Evolutionary conservation across 2,888 invertebrate genomes (phyloP).

Genomic region (Eutolmus rufibarbis): DNA sequence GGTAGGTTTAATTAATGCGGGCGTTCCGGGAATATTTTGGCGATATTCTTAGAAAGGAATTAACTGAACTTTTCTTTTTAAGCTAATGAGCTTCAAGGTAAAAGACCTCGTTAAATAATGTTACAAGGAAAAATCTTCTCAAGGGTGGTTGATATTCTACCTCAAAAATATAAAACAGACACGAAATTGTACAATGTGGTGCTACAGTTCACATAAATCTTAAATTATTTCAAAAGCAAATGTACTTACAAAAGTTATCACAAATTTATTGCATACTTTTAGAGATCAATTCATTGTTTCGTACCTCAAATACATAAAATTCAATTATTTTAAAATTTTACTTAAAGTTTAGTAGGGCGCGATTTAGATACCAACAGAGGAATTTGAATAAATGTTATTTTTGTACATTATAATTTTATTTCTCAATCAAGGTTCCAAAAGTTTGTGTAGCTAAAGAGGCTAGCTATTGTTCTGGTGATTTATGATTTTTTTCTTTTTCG

Average conservation of each 20-base stretch:
- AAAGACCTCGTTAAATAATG: not conserved
- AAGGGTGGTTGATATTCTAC: not conserved
- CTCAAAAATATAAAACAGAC: not conserved
- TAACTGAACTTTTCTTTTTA: not conserved
- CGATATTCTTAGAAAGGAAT: not conserved
- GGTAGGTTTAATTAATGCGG: not conserved
- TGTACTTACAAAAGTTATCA: not conserved
- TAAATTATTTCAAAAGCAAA: not conserved
- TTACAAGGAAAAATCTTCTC: not conserved
- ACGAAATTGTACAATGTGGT: not conserved
- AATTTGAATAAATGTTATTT: too few species aligned
- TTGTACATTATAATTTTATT: too few species aligned
- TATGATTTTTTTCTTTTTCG: too few species aligned
- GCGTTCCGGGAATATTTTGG: not conserved
- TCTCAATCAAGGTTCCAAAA: too few species aligned
- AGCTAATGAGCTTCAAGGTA: not conserved
- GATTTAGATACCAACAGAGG: too few species aligned
- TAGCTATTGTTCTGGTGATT: too few species aligned
- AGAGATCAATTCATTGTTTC: too few species aligned
- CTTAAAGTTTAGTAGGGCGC: too few species aligned
- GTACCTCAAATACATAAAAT: too few species aligned
- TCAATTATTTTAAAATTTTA: too few species aligned
- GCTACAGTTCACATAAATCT: not conserved
- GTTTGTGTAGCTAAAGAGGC: too few species aligned
- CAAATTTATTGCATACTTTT: not conserved